Base-by-base conservation (phyloP, 37 sponge, comb jelly and placozoan species). In the Aplysina aerophoba region DNA sequence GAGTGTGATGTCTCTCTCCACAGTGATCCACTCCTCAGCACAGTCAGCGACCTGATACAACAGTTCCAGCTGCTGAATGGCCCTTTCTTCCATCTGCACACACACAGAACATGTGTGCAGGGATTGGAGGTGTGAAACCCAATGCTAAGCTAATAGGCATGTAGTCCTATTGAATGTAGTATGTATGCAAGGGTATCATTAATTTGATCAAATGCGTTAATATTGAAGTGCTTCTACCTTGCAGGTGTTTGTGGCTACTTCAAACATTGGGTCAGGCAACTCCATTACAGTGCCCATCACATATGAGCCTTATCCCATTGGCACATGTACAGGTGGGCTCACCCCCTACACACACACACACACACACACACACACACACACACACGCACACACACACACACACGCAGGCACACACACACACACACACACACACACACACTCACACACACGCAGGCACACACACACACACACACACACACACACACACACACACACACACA, bases 291-390 rank as follows among this genome's bases (percentile, higher is more conserved):
- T 84, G 12, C 78, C 91, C 8, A 94, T 94, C 79, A 91, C 91
- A n/a, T 91, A 91, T 68, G 89, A 91, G 40, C 94, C 94, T 57
- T 94, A 94, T 55, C 30, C 73, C n/a, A 74, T 80, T 79, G 93
- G 93, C 20, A 87, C n/a, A n/a, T n/a, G n/a, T n/a, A n/a, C 84
- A 69, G 59, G 92, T 92, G 62, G 77, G 85, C 17, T 77, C 14
- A 41, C 1, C 41, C 1, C 8, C 6, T 8, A 44, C 50, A 44
- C 50, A 44, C 50, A 44, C 50, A 44, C 50, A 44, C 50, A 44
- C 50, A 44, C 50, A 44, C 50, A 44, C 50, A 44, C 50, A 44
- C 50, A 44, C 50, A 44, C 50, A 44, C 50, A 44, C 50, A 44
- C 50, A 44, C 50, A 44, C 50, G 8, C 50, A 44, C 50, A 44